phyloP scores from a whole-genome alignment of 2,888 invertebrate species.

The Tiphia femorata region DNA sequence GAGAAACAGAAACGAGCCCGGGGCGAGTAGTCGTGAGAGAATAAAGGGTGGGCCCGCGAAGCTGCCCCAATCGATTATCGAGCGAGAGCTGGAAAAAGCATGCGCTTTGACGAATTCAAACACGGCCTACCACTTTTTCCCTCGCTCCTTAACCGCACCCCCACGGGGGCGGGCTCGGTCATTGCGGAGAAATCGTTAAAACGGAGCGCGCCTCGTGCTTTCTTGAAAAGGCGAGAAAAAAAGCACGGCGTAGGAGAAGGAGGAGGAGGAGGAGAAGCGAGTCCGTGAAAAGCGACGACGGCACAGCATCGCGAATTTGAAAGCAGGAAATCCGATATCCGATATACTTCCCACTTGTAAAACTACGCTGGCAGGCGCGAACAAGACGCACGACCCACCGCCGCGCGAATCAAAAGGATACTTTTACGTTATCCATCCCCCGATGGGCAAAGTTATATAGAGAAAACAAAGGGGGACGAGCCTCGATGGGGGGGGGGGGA shows the following conservation, averaged over 20 bases:
- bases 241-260: too few relatives aligned
- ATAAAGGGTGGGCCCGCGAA: neutral
- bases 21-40: neutral
- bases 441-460: too few relatives aligned
- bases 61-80: constrained; percentile 45
- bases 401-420: too few relatives aligned
- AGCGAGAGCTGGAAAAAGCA: constrained; percentile 47
- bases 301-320: neutral
- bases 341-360: constrained; percentile 1
- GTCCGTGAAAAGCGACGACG: constrained; percentile 2
- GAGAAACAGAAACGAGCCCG: neutral
- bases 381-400: too few relatives aligned
- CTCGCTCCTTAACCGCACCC: constrained; percentile 43
- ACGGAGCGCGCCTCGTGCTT: constrained; percentile 25
- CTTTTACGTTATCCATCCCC: too few relatives aligned
- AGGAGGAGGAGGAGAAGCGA: too few relatives aligned
- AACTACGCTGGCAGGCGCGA: too few relatives aligned
- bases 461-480: too few relatives aligned
- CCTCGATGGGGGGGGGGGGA: too few relatives aligned
- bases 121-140: constrained; percentile 52
- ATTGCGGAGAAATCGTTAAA: constrained; percentile 43
- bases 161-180: constrained; percentile 40
- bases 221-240: neutral
- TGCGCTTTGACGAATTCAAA: constrained; percentile 53
- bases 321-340: neutral